phyloP scores from a whole-genome alignment of 2,797 vertebrate genomes.

The Coregonus ussuriensis region DNA sequence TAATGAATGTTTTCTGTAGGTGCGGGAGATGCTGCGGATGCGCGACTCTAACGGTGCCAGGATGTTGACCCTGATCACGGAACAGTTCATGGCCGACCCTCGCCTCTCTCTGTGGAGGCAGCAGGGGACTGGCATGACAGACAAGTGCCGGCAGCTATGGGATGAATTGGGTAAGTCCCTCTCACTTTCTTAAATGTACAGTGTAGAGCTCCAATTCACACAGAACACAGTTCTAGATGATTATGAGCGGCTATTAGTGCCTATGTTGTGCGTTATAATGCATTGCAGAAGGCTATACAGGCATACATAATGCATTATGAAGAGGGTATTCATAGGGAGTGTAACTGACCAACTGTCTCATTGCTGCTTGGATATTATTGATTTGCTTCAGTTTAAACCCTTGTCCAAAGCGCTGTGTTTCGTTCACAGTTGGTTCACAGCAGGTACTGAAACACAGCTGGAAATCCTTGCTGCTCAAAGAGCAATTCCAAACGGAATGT shows the following conservation, averaged over 20 bases:
- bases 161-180: constrained; percentile 90
- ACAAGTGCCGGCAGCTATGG: constrained; percentile 98
- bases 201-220: neutral
- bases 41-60: constrained; percentile 96
- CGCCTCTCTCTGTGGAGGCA: constrained; percentile 96
- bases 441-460: neutral
- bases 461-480: neutral
- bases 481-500: neutral
- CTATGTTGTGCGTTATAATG: neutral
- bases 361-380: neutral
- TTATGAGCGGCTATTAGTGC: neutral
- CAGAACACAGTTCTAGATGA: neutral
- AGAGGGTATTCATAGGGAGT: neutral
- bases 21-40: constrained; percentile 98
- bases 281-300: too few species aligned
- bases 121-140: constrained; percentile 97
- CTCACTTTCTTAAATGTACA: neutral
- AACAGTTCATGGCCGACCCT: constrained; percentile 98
- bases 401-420: neutral
- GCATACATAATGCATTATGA: too few species aligned
- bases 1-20: constrained; percentile 70
- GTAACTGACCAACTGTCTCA: neutral
- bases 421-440: neutral
- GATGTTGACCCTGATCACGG: constrained; percentile 96
- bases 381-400: neutral